Percentiles rank a stretch among this genome's conserved stretches.
Evolutionary conservation across 1,140 invertebrate genomes (phyloP).

Genomic region (Acarapis woodi): DNA sequence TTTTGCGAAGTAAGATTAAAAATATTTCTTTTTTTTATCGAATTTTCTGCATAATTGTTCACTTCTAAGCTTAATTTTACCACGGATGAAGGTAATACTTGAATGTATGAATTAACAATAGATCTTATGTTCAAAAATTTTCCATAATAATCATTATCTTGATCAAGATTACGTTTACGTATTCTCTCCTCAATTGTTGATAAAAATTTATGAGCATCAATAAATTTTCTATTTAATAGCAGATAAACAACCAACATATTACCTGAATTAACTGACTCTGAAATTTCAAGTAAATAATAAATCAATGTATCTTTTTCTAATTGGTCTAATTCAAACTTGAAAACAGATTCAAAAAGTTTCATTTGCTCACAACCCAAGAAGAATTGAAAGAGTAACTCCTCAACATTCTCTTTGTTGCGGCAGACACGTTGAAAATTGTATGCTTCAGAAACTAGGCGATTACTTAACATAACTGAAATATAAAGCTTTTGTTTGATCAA

Average conservation of each 20-base stretch:
- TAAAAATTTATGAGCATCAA: conserved; percentile 19
- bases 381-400: conserved; percentile 20
- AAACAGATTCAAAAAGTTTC: conserved; percentile 20
- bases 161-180: too few species aligned
- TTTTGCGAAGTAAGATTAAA: too few species aligned
- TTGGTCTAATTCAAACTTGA: conserved; percentile 23
- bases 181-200: too few species aligned
- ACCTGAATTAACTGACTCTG: conserved; percentile 19
- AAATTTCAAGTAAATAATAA: conserved; percentile 21
- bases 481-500: conserved; percentile 23
- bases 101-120: too few species aligned
- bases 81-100: too few species aligned
- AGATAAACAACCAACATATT: conserved; percentile 23
- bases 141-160: too few species aligned
- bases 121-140: too few species aligned
- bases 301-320: conserved; percentile 26
- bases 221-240: conserved; percentile 18
- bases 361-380: conserved; percentile 19
- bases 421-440: conserved; percentile 23
- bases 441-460: conserved; percentile 23
- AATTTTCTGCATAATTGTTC: too few species aligned
- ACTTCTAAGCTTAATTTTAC: too few species aligned
- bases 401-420: conserved; percentile 15
- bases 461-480: conserved; percentile 25
- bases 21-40: too few species aligned